Percentiles rank a stretch among this genome's conserved stretches.
Conservation (phyloP, 2,888 invertebrate genomes). For the Conistra vaccinii region DNA sequence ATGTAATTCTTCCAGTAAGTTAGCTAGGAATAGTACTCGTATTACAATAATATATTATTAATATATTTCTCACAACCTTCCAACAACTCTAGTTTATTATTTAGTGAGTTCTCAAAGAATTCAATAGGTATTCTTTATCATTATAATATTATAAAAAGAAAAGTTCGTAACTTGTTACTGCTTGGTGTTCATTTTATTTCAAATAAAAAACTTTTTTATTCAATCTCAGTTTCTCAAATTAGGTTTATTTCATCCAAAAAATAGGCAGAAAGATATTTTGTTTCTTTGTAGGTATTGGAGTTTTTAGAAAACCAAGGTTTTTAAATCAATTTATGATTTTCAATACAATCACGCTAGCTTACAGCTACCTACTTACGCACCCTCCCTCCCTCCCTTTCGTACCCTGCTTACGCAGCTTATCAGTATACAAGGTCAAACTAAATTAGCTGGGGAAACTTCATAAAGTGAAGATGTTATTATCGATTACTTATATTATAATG, state of each 20-base stretch:
- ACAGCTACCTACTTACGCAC: too few species aligned
- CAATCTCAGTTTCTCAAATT: slow-evolving; percentile 40
- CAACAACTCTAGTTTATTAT: slow-evolving; percentile 24
- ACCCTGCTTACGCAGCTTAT: too few species aligned
- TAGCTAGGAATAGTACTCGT: neutral
- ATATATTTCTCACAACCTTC: neutral
- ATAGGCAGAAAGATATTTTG: neutral
- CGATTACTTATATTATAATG: too few species aligned
- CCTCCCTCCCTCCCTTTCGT: too few species aligned
- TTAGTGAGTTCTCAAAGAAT: slow-evolving; percentile 33
- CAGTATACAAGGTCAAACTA: too few species aligned
- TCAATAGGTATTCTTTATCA: slow-evolving; percentile 25
- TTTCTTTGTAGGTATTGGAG: neutral
- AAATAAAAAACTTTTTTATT: slow-evolving; percentile 40
- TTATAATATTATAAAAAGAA: slow-evolving; percentile 36
- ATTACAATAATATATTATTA: neutral
- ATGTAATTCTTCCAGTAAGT: too few species aligned
- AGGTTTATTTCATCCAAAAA: slow-evolving; percentile 19
- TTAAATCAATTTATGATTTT: neutral
- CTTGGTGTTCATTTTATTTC: slow-evolving; percentile 40
- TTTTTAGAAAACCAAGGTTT: neutral
- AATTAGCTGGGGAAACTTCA: too few species aligned
- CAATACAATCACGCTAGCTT: neutral
- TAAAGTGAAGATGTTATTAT: too few species aligned
- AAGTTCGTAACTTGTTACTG: slow-evolving; percentile 43